phyloP scores from a whole-genome alignment of 2,113 vertebrate genomes.

The Pyxicephalus adspersus region DNA sequence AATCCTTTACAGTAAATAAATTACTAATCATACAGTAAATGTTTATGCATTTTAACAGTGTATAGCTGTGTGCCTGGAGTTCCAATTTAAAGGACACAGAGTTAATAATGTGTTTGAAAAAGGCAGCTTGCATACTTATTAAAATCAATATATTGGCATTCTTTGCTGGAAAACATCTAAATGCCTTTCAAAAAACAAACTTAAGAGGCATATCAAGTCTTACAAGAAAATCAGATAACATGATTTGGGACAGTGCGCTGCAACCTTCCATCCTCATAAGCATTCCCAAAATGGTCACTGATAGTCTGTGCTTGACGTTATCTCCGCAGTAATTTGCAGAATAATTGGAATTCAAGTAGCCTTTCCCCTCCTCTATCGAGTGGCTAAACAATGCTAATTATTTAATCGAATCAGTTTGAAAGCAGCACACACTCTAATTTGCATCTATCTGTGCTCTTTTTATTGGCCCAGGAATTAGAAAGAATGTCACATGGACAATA shows the following conservation, averaged over 20 bases:
- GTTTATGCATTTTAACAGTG: too few relatives aligned
- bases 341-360: constrained; percentile 53
- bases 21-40: too few relatives aligned
- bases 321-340: constrained; percentile 45
- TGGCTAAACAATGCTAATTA: constrained; percentile 55
- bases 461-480: constrained; percentile 53
- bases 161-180: background rate
- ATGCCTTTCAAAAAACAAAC: background rate
- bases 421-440: constrained; percentile 46
- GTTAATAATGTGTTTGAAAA: too few relatives aligned
- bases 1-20: too few relatives aligned
- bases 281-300: constrained; percentile 27
- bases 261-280: constrained; percentile 13
- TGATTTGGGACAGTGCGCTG: constrained; percentile 13
- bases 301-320: constrained; percentile 45
- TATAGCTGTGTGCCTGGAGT: too few relatives aligned
- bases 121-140: too few relatives aligned
- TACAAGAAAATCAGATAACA: constrained; percentile 9
- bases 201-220: background rate
- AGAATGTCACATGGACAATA: constrained; percentile 39
- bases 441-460: constrained; percentile 46
- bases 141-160: too few relatives aligned
- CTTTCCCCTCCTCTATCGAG: constrained; percentile 37
- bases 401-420: constrained; percentile 53
- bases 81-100: too few relatives aligned